Evolutionary conservation across 35 echinoderm and acorn worm genomes (phyloP), one percentile per base, ranked within the genome.

Genomic region (Strongylocentrotus purpuratus): DNA sequence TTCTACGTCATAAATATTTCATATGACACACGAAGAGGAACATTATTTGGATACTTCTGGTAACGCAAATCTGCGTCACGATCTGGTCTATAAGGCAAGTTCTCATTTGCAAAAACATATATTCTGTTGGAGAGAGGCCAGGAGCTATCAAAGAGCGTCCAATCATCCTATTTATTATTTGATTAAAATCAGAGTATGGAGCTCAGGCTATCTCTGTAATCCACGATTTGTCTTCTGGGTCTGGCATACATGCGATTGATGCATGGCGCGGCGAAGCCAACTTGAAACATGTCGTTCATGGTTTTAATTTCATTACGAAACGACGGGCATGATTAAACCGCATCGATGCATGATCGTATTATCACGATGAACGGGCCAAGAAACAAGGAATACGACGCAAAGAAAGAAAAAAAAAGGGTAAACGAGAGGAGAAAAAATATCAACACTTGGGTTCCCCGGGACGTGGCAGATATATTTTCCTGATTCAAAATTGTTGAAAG

Each of bases 401-500:
- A 89, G 87, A 46, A 33, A 41, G 12, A 46, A 89, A 88, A 9
- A 18, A 46, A 87, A 87, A 12, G 9, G 2, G n/a, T 87, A 87
- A 35, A 92, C 9, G 90, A 93, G 48, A 93, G 48, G 47, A 13
- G 45, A 55, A 46, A 58, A 58, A 47, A 58, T 58, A 93, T 93
- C 91, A 93, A 93, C 46, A 46, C 48, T 33, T 48, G 46, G 22
- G 91, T 47, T 93, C 91, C 48, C 65, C 46, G 91, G 46, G 91
- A 47, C 48, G 48, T 58, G 91, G 91, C 48, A 93, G 91, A 93
- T 93, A 93, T 50, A 93, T 93, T 93, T 78, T 93, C 91, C 91
- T 93, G 91, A 93, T 93, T 93, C 91, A 93, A 93, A 93, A 93
- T 93, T 93, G 91, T 93, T 93, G 91, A 93, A 58, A 93, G 91